Conservation (phyloP, 2,888 invertebrate genomes). For the Schizotus pectinicornis region DNA sequence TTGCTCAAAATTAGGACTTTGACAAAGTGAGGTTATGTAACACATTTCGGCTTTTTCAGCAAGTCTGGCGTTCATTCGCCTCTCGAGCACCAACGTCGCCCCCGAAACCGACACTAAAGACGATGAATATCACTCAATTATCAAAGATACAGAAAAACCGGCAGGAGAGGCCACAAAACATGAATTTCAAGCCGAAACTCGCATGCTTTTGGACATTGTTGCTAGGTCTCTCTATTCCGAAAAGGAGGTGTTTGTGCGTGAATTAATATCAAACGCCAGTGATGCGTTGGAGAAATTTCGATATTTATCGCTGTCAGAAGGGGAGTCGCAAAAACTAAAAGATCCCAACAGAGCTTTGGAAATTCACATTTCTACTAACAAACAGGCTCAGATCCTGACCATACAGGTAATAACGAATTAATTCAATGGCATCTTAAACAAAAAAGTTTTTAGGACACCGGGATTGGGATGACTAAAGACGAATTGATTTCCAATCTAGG, state of each 20-base stretch:
- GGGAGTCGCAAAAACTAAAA: conserved; percentile 61
- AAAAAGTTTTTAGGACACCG: conserved; percentile 73
- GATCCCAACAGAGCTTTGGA: conserved; percentile 75
- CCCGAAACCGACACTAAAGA: conserved; percentile 53
- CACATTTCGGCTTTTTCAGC: background rate
- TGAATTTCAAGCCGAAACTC: conserved; percentile 97
- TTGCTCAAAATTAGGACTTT: no score
- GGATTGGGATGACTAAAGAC: conserved; percentile 93
- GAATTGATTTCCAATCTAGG: conserved; percentile 91
- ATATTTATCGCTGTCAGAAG: conserved; percentile 70
- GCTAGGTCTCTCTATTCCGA: conserved; percentile 97
- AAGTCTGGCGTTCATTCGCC: conserved; percentile 4
- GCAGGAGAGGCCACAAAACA: conserved; percentile 69
- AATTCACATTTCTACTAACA: conserved; percentile 89
- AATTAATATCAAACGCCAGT: conserved; percentile 95
- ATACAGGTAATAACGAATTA: conserved; percentile 72
- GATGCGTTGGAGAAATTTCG: conserved; percentile 96
- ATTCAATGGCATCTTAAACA: conserved; percentile 2
- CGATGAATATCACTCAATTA: conserved; percentile 65
- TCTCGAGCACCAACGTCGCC: conserved; percentile 44
- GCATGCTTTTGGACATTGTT: conserved; percentile 94
- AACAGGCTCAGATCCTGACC: conserved; percentile 80
- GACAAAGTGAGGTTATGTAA: conserved; percentile 1
- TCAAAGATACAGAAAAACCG: conserved; percentile 66
- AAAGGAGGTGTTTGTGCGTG: conserved; percentile 96